Evolutionary conservation across 1,140 invertebrate genomes (phyloP).

Genomic region (Linepithema humile): DNA sequence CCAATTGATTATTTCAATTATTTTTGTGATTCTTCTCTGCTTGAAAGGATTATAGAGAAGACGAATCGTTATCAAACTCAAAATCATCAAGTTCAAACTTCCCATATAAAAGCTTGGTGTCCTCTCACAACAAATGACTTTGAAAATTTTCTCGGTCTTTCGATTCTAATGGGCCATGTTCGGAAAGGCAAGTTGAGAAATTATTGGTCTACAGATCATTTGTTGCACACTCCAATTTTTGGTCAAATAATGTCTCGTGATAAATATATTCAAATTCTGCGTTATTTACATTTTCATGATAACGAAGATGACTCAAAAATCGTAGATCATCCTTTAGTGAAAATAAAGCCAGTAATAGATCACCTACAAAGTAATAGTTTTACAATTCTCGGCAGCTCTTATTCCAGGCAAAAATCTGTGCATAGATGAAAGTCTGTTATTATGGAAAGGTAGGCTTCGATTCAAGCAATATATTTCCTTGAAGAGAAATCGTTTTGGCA

Average conservation of each 20-base stretch:
- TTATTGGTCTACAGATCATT: conserved; percentile 56
- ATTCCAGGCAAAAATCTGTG: conserved; percentile 44
- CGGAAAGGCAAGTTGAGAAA: conserved; percentile 17
- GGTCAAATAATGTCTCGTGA: conserved; percentile 59
- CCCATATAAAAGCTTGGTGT: conserved; percentile 2
- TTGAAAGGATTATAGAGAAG: conserved; percentile 44
- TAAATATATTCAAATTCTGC: conserved; percentile 58
- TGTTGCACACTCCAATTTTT: conserved; percentile 67
- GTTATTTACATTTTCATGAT: conserved; percentile 55
- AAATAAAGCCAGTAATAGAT: conserved; percentile 60
- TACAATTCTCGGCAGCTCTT: conserved; percentile 36
- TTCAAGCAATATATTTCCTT: conserved; percentile 28
- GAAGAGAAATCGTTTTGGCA: conserved; percentile 44
- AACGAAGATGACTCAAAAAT: conserved; percentile 53
- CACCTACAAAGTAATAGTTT: conserved; percentile 38
- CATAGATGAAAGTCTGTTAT: conserved; percentile 38
- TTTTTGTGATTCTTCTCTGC: conserved; percentile 45
- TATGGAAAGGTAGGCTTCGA: conserved; percentile 37
- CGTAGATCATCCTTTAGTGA: conserved; percentile 47
- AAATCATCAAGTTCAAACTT: conserved; percentile 19
- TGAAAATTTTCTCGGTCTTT: conserved; percentile 58
- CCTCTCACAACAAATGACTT: conserved; percentile 53
- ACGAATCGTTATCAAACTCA: conserved; percentile 49
- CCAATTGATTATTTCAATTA: conserved; percentile 49
- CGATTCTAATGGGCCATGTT: conserved; percentile 52